Evolutionary conservation across 2,113 vertebrate species (phyloP), one percentile per base, ranked within the genome.

Genomic region (Geococcyx californianus): DNA sequence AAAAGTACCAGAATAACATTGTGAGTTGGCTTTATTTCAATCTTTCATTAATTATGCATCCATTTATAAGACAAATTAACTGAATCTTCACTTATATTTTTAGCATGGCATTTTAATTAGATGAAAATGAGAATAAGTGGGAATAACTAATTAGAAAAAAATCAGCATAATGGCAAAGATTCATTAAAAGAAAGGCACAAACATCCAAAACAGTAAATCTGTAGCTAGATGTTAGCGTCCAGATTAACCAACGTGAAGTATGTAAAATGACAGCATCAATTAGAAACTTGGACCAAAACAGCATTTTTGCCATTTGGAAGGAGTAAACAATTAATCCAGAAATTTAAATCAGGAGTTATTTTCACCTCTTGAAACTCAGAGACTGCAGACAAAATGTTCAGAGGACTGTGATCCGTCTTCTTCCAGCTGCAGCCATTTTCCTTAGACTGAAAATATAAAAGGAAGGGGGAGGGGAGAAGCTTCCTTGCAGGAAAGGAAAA

Each of bases 401-500:
- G 59, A 84, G 26, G 11, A 20, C 34, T 67, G 51, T 49, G 67
- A 85, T 69, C 63, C 89, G 62, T 85, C 33, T 93, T 87, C 62
- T 73, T 80, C 44, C 63, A 90, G 45, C 47, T 90, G 73, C 78
- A 94, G 91, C 84, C 89, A 95, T 96, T 95, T 97, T 91, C 54
- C 54, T 75, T 54, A 81, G 40, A 36, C 33, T 56, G 54, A 74
- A 83, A 80, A 89, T 90, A 60, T 58, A 73, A 78, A 79, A 82
- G 9, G 5, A 4, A 69, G 72, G n/a, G 55, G 80, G 79, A 80
- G 13, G 63, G 55, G 38, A 84, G 45, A 94, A 79, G 54, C 28
- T 80, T 58, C 74, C 59, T 85, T 74, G 29, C 36, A 82, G 85
- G 63, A 91, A 83, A 87, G 36, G 21, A 69, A 84, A 87, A 38